Evolutionary conservation across 2,113 vertebrate species (phyloP), one percentile per base, ranked within the genome.

Genomic region (Petrocephalus zakoni): DNA sequence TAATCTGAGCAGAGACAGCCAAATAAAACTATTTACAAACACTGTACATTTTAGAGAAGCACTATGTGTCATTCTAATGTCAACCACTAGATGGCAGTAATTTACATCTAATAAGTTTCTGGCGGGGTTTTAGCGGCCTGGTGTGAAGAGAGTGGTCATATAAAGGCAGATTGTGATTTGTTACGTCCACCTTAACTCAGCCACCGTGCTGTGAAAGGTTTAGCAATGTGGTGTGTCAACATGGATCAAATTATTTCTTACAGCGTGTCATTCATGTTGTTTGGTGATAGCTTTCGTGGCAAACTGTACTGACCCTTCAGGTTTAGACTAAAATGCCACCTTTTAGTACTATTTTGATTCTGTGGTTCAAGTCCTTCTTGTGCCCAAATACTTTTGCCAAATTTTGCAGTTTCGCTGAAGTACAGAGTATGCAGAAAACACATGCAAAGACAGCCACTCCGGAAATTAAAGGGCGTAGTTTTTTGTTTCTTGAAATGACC

Each of bases 81-180:
- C 17, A 72, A 42, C 49, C 87, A 88, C 87, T 47, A 82, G 87
- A 37, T 78, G 87, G 87, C 58, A 47, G 17, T 11, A 22, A 19
- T 55, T 88, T 81, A 72, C 52, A 56, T 81, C 19, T 37, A 81
- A 81, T 64, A 17, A 64, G 13, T 52, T 15, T n/a, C 25, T 34
- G n/a, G 82, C 0, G 42, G 61, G 1, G 61, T 88, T 88, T 46
- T 52, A 78, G 47, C 47, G 37, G 68, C 49, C 29, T 52, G 47
- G 29, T 21, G 87, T 42, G 68, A 88, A 42, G 34, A 46, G 13
- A 72, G 52, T 22, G 19, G 17, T 56, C 51, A 55, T 13, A 37
- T 37, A 78, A 49, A 87, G 58, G 58, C 58, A 2, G 22, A 29
- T 34, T 87, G 56, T 68, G 37, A 47, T 78, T 78, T 29, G 64